These are phyloP conservation scores for Geotrupes spiniger DNA, from an alignment of 2,888 invertebrate species.

Conservation along the genomic window DNA sequence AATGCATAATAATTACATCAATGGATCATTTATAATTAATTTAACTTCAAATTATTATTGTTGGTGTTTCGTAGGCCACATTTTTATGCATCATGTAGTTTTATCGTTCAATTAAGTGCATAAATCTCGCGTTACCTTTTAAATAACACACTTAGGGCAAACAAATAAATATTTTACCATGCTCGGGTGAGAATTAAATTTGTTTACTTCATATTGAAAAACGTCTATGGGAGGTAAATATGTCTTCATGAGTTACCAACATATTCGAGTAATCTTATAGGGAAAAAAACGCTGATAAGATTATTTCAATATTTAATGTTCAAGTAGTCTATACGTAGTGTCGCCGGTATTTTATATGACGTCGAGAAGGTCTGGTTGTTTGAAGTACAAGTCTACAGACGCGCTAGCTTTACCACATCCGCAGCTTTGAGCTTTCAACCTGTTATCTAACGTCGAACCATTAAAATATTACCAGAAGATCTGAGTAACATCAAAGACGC, in stretches of 20 bases:
- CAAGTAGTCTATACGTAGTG: conserved; percentile 6
- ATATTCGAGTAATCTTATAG: not conserved
- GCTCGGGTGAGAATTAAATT: not conserved
- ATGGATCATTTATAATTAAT: too few relatives aligned
- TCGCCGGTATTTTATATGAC: not conserved
- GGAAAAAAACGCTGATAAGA: conserved; percentile 1
- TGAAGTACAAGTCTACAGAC: conserved; percentile 8
- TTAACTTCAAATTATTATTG: too few relatives aligned
- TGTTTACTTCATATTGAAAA: conserved; percentile 1
- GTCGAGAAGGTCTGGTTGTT: not conserved
- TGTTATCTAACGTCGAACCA: conserved; percentile 34
- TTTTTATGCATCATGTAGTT: too few relatives aligned
- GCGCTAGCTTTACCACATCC: conserved; percentile 3
- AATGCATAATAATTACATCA: too few relatives aligned
- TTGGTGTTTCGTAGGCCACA: too few relatives aligned
- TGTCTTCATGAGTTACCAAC: not conserved
- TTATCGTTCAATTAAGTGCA: too few relatives aligned
- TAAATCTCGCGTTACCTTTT: too few relatives aligned
- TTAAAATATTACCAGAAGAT: conserved; percentile 34
- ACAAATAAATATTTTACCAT: conserved; percentile 3
- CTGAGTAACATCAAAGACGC: conserved; percentile 29
- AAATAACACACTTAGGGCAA: not conserved
- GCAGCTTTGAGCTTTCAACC: conserved; percentile 31
- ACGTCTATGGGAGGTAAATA: conserved; percentile 1
- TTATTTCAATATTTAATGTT: conserved; percentile 5